phyloP scores from a whole-genome alignment of 2,888 invertebrate species.

The Resseliella maxima region DNA sequence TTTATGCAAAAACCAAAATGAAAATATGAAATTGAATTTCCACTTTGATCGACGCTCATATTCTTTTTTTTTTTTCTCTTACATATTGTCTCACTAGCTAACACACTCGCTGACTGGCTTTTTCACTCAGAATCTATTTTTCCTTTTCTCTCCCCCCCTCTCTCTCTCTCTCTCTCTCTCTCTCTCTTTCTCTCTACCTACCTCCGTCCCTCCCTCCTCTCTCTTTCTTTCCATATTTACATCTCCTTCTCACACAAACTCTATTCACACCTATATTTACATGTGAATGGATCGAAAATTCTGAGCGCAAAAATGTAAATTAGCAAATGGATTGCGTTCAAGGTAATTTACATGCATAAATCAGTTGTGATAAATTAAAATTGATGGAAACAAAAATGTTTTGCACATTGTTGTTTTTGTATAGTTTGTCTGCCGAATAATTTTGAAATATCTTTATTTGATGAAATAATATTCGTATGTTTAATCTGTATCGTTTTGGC shows the following conservation, averaged over 20 bases:
- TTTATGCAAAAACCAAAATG: not conserved
- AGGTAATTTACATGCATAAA: slow-evolving; percentile 8
- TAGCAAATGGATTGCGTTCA: not conserved
- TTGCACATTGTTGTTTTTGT: not conserved
- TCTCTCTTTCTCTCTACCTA: not conserved
- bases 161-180: not conserved
- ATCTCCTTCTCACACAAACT: too few relatives aligned
- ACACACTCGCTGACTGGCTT: too few relatives aligned
- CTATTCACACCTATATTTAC: too few relatives aligned
- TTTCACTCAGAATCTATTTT: too few relatives aligned
- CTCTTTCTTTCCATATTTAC: too few relatives aligned
- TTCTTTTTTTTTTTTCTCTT: too few relatives aligned
- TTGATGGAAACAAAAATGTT: not conserved
- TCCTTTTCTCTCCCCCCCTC: too few relatives aligned
- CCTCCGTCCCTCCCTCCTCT: too few relatives aligned
- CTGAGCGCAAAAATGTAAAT: not conserved
- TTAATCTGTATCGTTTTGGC: not conserved
- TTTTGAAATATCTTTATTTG: not conserved
- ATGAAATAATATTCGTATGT: not conserved
- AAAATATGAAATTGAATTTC: slow-evolving; percentile 26
- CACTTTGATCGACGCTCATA: too few relatives aligned
- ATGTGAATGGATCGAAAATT: too few relatives aligned
- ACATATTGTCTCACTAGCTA: too few relatives aligned
- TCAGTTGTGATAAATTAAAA: slow-evolving; percentile 15
- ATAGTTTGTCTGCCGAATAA: not conserved